These are phyloP conservation scores for Tyrannus savana DNA, from an alignment of 2,113 vertebrate genomes.

Conservation along the genomic window DNA sequence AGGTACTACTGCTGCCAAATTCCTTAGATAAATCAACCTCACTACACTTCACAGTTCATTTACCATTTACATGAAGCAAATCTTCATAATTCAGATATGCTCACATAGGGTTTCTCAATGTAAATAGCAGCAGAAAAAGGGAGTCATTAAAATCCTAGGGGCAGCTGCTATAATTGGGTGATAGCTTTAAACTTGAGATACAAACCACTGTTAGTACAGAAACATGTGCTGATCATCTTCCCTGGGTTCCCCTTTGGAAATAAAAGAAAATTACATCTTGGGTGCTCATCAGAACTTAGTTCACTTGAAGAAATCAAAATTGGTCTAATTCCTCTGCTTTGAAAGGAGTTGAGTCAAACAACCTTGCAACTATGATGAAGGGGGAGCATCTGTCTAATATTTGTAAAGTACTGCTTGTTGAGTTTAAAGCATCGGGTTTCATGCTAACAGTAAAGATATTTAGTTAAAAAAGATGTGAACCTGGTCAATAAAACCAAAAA, in stretches of 20 bases:
- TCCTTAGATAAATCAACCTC: not conserved
- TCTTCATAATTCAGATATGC: conserved; percentile 25
- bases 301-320: not conserved
- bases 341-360: not conserved
- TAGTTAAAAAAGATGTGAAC: not conserved
- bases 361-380: not conserved
- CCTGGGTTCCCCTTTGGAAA: not conserved
- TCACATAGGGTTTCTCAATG: not conserved
- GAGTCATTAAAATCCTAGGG: not conserved
- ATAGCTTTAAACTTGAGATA: not conserved
- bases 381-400: not conserved
- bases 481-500: not conserved
- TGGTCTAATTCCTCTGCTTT: not conserved
- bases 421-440: not conserved
- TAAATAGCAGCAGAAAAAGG: not conserved
- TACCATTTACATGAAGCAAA: not conserved
- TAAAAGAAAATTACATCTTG: not conserved
- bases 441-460: not conserved
- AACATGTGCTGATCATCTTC: not conserved
- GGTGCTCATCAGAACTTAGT: not conserved
- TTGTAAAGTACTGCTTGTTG: not conserved
- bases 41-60: not conserved
- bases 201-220: not conserved
- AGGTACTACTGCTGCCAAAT: not conserved
- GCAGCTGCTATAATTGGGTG: not conserved